These are phyloP conservation scores for Oreochromis spilurus DNA, from an alignment of 2,113 vertebrate species.

Conservation along the genomic window DNA sequence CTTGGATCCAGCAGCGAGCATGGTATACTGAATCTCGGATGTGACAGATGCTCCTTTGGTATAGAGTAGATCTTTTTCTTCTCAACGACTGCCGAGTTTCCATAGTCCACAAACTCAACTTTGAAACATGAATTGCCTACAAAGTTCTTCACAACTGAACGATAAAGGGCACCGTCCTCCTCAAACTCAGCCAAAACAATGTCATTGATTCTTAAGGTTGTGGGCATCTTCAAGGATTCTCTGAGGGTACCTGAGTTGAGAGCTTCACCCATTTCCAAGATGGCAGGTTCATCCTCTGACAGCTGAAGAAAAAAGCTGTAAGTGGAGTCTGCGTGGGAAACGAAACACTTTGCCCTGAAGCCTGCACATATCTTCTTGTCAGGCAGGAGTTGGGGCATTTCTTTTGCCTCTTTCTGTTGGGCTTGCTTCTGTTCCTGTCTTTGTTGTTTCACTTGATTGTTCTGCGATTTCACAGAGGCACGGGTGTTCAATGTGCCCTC, in stretches of 20 bases:
- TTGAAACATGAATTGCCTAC: slow-evolving; percentile 41
- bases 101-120: slow-evolving; percentile 88
- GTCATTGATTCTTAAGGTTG: slow-evolving; percentile 49
- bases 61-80: slow-evolving; percentile 70
- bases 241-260: slow-evolving; percentile 62
- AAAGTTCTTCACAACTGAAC: slow-evolving; percentile 72
- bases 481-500: neutral
- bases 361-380: slow-evolving; percentile 58
- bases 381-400: slow-evolving; percentile 58
- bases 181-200: slow-evolving; percentile 71
- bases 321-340: slow-evolving; percentile 66
- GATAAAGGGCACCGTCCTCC: slow-evolving; percentile 73
- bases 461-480: neutral
- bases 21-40: slow-evolving; percentile 73
- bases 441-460: neutral
- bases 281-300: slow-evolving; percentile 71
- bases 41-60: slow-evolving; percentile 59
- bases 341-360: slow-evolving; percentile 60
- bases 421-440: neutral
- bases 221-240: neutral
- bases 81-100: slow-evolving; percentile 70
- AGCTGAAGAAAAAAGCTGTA: slow-evolving; percentile 80
- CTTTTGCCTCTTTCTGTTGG: neutral
- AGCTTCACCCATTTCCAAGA: slow-evolving; percentile 71
- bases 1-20: slow-evolving; percentile 71